Evolutionary conservation across 2,113 vertebrate genomes (phyloP).

Genomic region (Toxostoma redivivum): DNA sequence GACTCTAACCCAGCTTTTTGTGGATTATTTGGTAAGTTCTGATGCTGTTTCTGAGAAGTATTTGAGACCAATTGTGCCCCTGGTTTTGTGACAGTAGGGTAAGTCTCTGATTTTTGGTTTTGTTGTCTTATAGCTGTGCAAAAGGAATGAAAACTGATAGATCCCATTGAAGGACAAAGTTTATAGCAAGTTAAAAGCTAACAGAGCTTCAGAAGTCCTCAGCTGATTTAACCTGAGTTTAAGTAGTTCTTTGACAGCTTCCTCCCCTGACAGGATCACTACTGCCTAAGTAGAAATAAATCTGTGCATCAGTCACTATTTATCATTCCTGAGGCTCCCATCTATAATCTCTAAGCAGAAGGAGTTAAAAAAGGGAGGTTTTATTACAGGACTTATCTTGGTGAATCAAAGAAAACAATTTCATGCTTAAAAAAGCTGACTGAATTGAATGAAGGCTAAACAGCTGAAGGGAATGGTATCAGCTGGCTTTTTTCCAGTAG

Average conservation of each 20-base stretch:
- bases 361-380: neutral
- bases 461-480: neutral
- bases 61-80: neutral
- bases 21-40: neutral
- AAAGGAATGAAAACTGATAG: neutral
- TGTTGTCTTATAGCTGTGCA: neutral
- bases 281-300: neutral
- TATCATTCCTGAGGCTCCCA: neutral
- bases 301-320: neutral
- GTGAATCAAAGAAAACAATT: conserved; percentile 10
- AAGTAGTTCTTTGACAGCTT: neutral
- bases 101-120: neutral
- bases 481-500: neutral
- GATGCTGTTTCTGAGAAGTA: neutral
- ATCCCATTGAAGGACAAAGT: neutral
- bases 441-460: neutral
- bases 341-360: neutral
- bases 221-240: neutral
- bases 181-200: neutral
- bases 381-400: neutral
- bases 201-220: neutral
- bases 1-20: neutral
- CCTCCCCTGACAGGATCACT: neutral
- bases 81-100: neutral
- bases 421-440: conserved; percentile 16